Evolutionary conservation across 1,140 invertebrate species (phyloP).

Genomic region (Holotrichia oblita): DNA sequence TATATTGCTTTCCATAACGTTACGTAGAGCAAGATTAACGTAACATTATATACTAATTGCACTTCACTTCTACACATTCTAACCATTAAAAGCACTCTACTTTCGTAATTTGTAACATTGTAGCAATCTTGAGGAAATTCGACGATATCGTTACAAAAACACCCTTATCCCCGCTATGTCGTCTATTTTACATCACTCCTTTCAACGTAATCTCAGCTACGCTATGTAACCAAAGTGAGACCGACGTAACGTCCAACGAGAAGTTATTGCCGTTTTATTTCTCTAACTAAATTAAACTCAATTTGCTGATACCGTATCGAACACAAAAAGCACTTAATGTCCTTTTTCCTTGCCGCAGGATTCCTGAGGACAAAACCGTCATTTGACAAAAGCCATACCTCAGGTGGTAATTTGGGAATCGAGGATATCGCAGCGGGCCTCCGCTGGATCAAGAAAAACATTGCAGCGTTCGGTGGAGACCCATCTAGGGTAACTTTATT

Average conservation of each 20-base stretch:
- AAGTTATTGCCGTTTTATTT: constrained; percentile 29
- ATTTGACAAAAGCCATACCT: constrained; percentile 61
- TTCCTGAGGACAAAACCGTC: constrained; percentile 73
- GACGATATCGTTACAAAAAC: background rate
- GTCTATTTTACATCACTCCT: background rate
- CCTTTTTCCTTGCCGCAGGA: constrained; percentile 62
- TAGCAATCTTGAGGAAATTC: background rate
- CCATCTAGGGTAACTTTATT: constrained; percentile 82
- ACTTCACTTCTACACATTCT: too few species aligned
- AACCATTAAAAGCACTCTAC: background rate
- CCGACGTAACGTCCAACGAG: background rate
- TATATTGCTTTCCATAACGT: too few species aligned
- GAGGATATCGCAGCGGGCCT: constrained; percentile 80
- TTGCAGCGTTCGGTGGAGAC: constrained; percentile 84
- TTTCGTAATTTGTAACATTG: background rate
- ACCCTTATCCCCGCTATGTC: background rate
- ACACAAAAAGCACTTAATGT: constrained; percentile 25
- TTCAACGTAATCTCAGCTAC: background rate
- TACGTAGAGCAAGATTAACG: too few species aligned
- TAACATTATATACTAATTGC: too few species aligned
- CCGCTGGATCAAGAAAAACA: constrained; percentile 80
- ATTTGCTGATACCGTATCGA: constrained; percentile 32
- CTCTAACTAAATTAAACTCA: constrained; percentile 30
- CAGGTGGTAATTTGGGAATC: constrained; percentile 74
- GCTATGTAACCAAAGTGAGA: constrained; percentile 4